Evolutionary conservation across 1,140 invertebrate species (phyloP), one percentile per base, ranked within the genome.

Genomic region (Euglossa dilemma): DNA sequence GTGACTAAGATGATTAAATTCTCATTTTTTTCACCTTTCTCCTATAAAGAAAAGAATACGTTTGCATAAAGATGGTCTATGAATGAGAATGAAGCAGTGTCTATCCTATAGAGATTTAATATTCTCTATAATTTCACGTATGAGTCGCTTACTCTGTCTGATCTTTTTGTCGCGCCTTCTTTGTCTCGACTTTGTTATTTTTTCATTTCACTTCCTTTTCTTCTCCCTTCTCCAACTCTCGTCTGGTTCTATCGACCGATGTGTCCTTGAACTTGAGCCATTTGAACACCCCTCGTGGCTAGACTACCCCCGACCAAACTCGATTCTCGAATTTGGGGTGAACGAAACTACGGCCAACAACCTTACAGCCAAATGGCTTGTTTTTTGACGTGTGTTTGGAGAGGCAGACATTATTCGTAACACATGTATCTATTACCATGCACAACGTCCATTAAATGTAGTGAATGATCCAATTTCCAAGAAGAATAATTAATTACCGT

Each of bases 261-360:
- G 63, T 59, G 71, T 81, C 79, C 79, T 81, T 81, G 79, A 81
- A 81, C 79, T 81, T 81, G 79, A 57, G 61, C 63, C 61, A 67
- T 67, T n/a, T 63, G 43, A 12, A 25, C 63, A 74, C 79, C 79
- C 79, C 79, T 47, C 79, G 67, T 45, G 79, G 79, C 79, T 81
- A 81, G 79, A 81, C 79, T 74, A 81, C 71, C 79, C 79, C 67
- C 63, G 61, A 54, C 63, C 63, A 47, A 57, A 43, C 71, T 47
- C n/a, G 18, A 20, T n/a, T 67, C 61, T 14, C 71, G 43, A 75
- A 74, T 74, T 74, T 63, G 11, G 7, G 50, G 52, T 56, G 61
- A 20, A 36, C 28, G 20, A 43, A 56, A 6, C 45, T 71, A 45
- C 66, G 79, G 70, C 52, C 61, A 67, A 36, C 63, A 81, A 81